Evolutionary conservation across 2,113 vertebrate genomes (phyloP), one percentile per base, ranked within the genome.

Genomic region (Hyperoodon ampullatus): DNA sequence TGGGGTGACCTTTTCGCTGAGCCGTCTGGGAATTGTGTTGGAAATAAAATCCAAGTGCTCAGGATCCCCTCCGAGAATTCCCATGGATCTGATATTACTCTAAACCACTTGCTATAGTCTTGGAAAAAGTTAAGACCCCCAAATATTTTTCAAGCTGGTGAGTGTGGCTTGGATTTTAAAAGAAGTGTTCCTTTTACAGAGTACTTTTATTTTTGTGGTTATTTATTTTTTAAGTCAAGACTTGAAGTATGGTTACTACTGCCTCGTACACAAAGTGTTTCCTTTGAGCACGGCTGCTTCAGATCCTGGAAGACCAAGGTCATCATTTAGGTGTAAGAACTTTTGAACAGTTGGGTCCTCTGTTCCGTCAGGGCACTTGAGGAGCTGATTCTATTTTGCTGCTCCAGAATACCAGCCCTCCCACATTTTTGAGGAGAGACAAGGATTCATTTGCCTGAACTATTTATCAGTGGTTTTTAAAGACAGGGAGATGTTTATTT

Each of bases 391-490:
- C 88, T 95, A 53, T 98, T 81, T 81, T 47, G 53, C 55, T 77
- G 42, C 50, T 39, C 24, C 61, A 35, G 71, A 90, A 71, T 44
- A 68, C 13, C 23, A 85, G 58, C 5, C 71, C 14, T 80, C n/a
- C 72, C n/a, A 0, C 61, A 55, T 53, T 70, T 88, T 92, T 39
- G 90, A 95, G 84, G 71, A 89, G 72, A 89, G 83, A 66, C 23
- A 95, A 39, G 35, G 66, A 68, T 84, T 94, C 90, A 81, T 78
- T 1, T 19, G 86, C 60, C 84, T 97, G 91, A 83, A 94, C 91
- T 97, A 92, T 97, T 97, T 97, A 90, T 96, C 86, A 95, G 74
- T 82, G 19, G 1, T 96, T 97, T 97, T 83, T 3, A 3, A 96
- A 90, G 84, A 96, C 77, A 95, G 78, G 35, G 42, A 97, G 92